A percentile compares a stretch with the other conserved stretches of the same genome.
Conservation (phyloP, 2,888 invertebrate genomes). For the Lasioglossum oenotherae region DNA sequence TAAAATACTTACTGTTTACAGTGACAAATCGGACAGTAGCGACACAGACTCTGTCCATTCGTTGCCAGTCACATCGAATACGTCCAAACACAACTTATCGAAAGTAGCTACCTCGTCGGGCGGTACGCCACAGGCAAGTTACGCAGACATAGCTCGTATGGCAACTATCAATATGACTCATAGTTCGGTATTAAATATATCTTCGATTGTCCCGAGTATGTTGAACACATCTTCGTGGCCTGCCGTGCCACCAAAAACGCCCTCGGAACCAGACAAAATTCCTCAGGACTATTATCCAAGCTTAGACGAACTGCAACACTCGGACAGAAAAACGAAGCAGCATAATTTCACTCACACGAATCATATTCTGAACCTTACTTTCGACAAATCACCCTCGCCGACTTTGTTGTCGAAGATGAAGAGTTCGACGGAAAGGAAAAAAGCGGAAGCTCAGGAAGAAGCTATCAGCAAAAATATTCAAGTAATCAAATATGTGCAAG, state of each 20-base stretch:
- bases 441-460: conserved; percentile 80
- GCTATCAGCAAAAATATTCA: conserved; percentile 81
- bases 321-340: conserved; percentile 77
- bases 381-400: conserved; percentile 80
- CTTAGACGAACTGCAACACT: conserved; percentile 81
- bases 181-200: conserved; percentile 77
- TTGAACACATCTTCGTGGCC: conserved; percentile 78
- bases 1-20: conserved; percentile 64
- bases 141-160: conserved; percentile 92
- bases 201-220: conserved; percentile 77
- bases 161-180: conserved; percentile 82
- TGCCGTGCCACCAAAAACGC: conserved; percentile 76
- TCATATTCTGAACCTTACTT: conserved; percentile 75
- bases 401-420: conserved; percentile 76
- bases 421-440: conserved; percentile 75
- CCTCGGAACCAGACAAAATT: conserved; percentile 80
- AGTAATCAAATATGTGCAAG: conserved; percentile 84
- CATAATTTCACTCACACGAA: conserved; percentile 79
- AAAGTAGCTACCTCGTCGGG: conserved; percentile 81
- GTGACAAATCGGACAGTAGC: conserved; percentile 93
- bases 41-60: conserved; percentile 95
- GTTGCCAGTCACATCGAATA: conserved; percentile 88
- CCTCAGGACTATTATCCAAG: conserved; percentile 83
- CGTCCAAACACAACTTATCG: conserved; percentile 81
- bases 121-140: conserved; percentile 87